Percentiles rank a stretch among this genome's conserved stretches.
Evolutionary conservation across 2,113 vertebrate genomes (phyloP).

Genomic region (Spea multiplicata): DNA sequence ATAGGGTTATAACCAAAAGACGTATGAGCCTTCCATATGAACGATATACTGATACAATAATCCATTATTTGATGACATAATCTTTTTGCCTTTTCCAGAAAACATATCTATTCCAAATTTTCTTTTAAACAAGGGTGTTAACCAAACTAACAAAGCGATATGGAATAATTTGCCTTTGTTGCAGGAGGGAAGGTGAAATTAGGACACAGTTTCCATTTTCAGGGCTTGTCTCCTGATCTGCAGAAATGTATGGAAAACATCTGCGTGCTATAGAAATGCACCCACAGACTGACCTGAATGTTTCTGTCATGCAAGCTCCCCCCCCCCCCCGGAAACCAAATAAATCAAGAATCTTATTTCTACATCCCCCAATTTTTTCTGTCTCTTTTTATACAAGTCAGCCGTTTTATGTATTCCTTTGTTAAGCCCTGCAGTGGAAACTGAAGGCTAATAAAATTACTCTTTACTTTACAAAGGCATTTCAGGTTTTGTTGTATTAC

Average conservation of each 20-base stretch:
- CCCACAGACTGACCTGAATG: conserved; percentile 4
- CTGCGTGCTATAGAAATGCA: conserved; percentile 23
- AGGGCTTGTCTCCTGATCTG: neutral
- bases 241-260: conserved; percentile 36
- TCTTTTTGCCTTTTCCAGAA: neutral
- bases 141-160: neutral
- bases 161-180: conserved; percentile 17
- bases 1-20: too few relatives aligned
- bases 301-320: neutral
- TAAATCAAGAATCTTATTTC: neutral
- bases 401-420: too few relatives aligned
- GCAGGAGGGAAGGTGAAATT: conserved; percentile 30
- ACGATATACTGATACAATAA: neutral
- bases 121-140: conserved; percentile 6
- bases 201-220: conserved; percentile 24
- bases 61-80: neutral
- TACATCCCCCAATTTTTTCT: too few relatives aligned
- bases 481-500: too few relatives aligned
- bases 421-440: too few relatives aligned
- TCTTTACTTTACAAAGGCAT: too few relatives aligned
- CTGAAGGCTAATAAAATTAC: too few relatives aligned
- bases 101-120: neutral
- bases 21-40: neutral
- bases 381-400: too few relatives aligned
- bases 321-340: neutral